Conservation (phyloP, 2,113 vertebrate genomes). For the Sturnus vulgaris region DNA sequence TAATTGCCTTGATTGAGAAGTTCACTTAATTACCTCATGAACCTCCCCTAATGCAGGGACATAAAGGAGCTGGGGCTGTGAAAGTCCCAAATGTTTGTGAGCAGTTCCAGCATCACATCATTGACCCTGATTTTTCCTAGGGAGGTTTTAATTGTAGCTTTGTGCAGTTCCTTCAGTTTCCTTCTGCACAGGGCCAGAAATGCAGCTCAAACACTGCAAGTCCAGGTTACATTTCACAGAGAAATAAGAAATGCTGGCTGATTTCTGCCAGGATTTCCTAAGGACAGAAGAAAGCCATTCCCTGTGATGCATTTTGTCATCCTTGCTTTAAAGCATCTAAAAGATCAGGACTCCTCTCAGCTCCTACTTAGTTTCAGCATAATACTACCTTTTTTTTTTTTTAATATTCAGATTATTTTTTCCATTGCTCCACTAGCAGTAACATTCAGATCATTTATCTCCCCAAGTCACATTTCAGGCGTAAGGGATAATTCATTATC, state of each 20-base stretch:
- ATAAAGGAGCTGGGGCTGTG: neutral
- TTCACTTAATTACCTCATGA: conserved; percentile 3
- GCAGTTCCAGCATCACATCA: neutral
- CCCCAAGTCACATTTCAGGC: neutral
- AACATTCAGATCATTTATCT: neutral
- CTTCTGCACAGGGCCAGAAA: neutral
- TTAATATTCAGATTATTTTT: neutral
- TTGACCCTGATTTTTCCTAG: neutral
- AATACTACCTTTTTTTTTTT: neutral
- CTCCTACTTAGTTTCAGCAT: neutral
- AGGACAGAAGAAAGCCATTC: neutral
- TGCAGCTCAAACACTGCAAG: neutral
- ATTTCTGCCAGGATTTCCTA: neutral
- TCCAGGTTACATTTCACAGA: neutral
- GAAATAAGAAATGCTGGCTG: neutral
- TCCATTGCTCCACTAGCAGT: neutral
- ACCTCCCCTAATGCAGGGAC: neutral
- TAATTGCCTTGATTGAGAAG: neutral
- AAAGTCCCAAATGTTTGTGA: neutral
- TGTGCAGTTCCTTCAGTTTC: neutral
- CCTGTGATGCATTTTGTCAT: neutral
- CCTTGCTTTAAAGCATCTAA: neutral
- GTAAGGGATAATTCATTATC: neutral
- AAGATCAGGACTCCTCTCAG: neutral
- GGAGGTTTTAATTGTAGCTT: neutral